Evolutionary conservation across 2,888 invertebrate species (phyloP), one percentile per base, ranked within the genome.

Genomic region (Crossocerus cetratus): DNA sequence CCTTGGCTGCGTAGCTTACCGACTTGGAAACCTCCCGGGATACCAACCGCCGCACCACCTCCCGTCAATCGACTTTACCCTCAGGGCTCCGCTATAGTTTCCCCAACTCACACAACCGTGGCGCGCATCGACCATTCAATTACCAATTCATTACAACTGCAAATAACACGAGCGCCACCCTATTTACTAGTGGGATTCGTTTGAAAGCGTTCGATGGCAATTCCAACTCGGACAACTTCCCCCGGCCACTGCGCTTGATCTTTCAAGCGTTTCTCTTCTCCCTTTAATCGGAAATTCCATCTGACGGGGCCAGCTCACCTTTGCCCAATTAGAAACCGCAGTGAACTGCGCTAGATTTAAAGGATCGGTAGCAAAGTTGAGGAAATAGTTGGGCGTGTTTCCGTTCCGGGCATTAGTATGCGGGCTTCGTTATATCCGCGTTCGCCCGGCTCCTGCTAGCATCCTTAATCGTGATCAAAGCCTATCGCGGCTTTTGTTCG

Each of bases 321-420:
- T 32, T 32, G 32, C 11, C 32, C 32, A 32, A 32, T 32, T 32
- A 32, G 32, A 32, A 32, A 32, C 32, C 11, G 32, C 32, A 32
- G 32, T 32, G 8, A 32, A 32, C 11, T 32, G 11, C 32, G 32
- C 32, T 32, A 32, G 0, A 32, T 32, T 32, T 32, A 4, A 32
- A 32, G 8, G 32, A 32, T 32, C 32, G 11, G 32, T 32, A 11
- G 59, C 72, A 76, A 84, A 83, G 83, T 83, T 82, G 83, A 84
- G 77, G 77, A 78, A 85, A 83, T 77, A 80, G 65, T 72, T 59
- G 76, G 77, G 79, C 76, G 76, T n/a, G n/a, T 80, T 86, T 88
- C 88, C 87, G 86, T 32, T 32, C 84, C 65, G 69, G 65, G 58
- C 74, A 87, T 89, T 86, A 87, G 86, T 88, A 89, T 89, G 88